Conservation (phyloP, 1,140 invertebrate species). For the Drosophila guanche region DNA sequence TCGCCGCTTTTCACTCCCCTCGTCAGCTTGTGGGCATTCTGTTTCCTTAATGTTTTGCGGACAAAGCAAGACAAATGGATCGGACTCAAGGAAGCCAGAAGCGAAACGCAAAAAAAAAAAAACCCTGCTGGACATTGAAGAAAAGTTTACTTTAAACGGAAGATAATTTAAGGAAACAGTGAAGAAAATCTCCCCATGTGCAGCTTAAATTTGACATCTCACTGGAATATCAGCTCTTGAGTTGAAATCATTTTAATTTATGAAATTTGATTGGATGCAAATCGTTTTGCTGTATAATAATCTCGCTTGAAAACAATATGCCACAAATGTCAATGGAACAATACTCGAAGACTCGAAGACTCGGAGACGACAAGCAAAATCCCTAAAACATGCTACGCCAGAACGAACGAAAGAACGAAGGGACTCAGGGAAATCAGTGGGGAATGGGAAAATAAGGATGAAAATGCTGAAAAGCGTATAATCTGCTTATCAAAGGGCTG, state of each 20-base stretch:
- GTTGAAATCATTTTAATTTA: conserved; percentile 6
- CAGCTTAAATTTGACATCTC: background rate
- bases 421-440: background rate
- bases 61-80: conserved; percentile 75
- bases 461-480: conserved; percentile 56
- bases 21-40: conserved; percentile 30
- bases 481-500: conserved; percentile 71
- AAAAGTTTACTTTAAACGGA: conserved; percentile 14
- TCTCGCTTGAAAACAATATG: conserved; percentile 56
- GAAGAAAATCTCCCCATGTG: background rate
- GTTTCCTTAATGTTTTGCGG: conserved; percentile 50
- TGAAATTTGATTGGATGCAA: conserved; percentile 3
- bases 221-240: background rate
- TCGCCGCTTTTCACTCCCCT: conserved; percentile 4
- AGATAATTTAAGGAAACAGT: background rate
- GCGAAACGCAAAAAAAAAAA: conserved; percentile 13
- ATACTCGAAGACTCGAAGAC: conserved; percentile 7
- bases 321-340: conserved; percentile 60
- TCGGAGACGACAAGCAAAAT: conserved; percentile 29
- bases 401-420: background rate
- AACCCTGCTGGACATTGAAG: background rate
- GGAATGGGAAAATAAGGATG: conserved; percentile 33
- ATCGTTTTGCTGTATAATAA: conserved; percentile 19
- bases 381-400: conserved; percentile 31
- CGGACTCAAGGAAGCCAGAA: background rate